A percentile compares a stretch with the other conserved stretches of the same genome.
phyloP scores from a whole-genome alignment of 2,888 invertebrate species.

The Vandiemenella viatica region DNA sequence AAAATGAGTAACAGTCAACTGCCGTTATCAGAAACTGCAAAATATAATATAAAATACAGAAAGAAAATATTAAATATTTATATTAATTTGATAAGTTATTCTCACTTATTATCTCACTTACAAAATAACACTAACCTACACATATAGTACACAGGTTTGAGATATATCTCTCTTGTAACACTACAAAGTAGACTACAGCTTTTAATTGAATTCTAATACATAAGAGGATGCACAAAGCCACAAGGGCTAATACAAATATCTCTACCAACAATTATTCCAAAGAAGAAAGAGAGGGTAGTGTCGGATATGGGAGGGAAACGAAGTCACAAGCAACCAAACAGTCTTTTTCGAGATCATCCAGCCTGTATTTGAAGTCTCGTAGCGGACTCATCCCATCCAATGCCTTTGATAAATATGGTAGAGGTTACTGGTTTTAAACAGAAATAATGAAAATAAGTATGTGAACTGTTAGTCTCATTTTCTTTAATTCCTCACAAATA shows the following conservation, averaged over 20 bases:
- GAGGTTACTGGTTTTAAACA: not conserved
- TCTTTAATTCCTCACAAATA: slow-evolving; percentile 12
- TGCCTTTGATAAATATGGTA: too few relatives aligned
- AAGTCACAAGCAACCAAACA: not conserved
- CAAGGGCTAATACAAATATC: slow-evolving; percentile 14
- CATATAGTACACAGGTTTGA: slow-evolving; percentile 17
- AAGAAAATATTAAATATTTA: slow-evolving; percentile 18
- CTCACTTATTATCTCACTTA: slow-evolving; percentile 17
- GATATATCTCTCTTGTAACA: slow-evolving; percentile 15
- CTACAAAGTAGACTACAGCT: slow-evolving; percentile 13
- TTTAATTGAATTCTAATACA: slow-evolving; percentile 13
- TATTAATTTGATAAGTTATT: slow-evolving; percentile 14
- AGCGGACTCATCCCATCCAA: too few relatives aligned
- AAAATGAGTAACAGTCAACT: slow-evolving; percentile 7
- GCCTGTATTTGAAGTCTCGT: not conserved
- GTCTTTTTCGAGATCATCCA: not conserved
- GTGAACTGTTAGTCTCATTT: slow-evolving; percentile 6
- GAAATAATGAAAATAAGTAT: slow-evolving; percentile 10
- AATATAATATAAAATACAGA: slow-evolving; percentile 20
- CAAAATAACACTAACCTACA: slow-evolving; percentile 18
- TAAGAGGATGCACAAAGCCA: slow-evolving; percentile 16
- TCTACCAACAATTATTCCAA: slow-evolving; percentile 3
- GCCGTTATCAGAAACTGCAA: slow-evolving; percentile 8
- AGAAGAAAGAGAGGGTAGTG: not conserved
- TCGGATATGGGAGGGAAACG: too few relatives aligned